Conservation (phyloP, 1,140 invertebrate species). For the Drosophila busckii region DNA sequence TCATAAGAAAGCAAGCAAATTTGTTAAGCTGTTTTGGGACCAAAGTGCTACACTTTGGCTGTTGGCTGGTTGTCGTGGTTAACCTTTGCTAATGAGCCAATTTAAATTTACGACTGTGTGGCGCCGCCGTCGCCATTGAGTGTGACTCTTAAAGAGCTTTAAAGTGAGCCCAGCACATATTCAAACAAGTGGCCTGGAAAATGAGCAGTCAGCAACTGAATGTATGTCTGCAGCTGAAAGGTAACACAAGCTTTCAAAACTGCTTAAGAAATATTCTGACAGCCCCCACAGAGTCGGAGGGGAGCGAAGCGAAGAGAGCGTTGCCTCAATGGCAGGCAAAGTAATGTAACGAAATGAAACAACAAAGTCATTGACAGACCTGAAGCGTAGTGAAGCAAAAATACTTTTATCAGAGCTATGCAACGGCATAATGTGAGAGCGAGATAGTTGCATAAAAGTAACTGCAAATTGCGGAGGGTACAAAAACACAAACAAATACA, state of each 20-base stretch:
- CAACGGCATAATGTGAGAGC: constrained; percentile 1
- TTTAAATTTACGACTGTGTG: constrained; percentile 62
- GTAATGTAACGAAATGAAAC: too few species aligned
- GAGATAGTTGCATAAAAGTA: constrained; percentile 12
- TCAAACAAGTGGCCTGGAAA: constrained; percentile 55
- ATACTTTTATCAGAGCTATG: constrained; percentile 60
- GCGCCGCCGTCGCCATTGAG: not conserved
- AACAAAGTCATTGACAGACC: constrained; percentile 58
- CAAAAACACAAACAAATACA: not conserved
- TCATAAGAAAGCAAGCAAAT: constrained; percentile 34
- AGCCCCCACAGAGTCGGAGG: constrained; percentile 26
- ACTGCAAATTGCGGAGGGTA: constrained; percentile 25
- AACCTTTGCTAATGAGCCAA: constrained; percentile 74
- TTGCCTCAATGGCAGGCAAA: too few species aligned
- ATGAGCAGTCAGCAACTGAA: constrained; percentile 46
- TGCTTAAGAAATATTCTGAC: constrained; percentile 49
- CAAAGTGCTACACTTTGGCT: constrained; percentile 24
- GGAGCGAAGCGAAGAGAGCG: too few species aligned
- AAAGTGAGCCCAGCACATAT: constrained; percentile 9
- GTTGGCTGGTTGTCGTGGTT: constrained; percentile 57
- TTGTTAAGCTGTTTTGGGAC: constrained; percentile 31
- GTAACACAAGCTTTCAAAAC: constrained; percentile 48
- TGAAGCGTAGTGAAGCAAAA: constrained; percentile 5
- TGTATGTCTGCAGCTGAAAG: constrained; percentile 53
- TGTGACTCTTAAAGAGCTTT: constrained; percentile 1